A percentile compares a stretch with the other conserved stretches of the same genome.
Evolutionary conservation across 2,797 vertebrate species (phyloP).

Genomic region (Catharus ustulatus): DNA sequence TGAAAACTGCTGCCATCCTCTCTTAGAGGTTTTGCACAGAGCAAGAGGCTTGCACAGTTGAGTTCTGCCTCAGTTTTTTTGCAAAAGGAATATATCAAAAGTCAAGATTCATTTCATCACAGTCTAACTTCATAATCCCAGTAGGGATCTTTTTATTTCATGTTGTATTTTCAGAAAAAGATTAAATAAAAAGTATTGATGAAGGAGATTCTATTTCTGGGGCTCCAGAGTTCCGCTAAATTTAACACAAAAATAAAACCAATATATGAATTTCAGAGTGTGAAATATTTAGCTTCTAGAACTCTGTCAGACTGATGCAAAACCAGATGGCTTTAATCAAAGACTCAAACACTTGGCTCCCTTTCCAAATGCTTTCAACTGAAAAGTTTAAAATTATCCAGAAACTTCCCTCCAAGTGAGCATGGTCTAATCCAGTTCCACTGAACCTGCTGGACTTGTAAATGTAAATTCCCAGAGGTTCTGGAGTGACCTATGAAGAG

Average conservation of each 20-base stretch:
- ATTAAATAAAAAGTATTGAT: not conserved
- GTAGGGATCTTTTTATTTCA: not conserved
- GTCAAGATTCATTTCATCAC: not conserved
- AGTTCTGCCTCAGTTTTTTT: not conserved
- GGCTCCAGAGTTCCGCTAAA: not conserved
- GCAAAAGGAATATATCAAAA: not conserved
- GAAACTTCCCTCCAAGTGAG: not conserved
- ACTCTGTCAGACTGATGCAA: not conserved
- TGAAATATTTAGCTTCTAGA: not conserved
- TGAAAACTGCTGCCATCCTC: not conserved
- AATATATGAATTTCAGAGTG: not conserved
- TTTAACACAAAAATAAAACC: not conserved
- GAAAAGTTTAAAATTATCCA: not conserved
- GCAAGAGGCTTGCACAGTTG: not conserved
- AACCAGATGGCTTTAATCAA: not conserved
- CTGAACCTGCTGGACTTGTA: not conserved
- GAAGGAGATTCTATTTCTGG: not conserved
- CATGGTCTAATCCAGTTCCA: not conserved
- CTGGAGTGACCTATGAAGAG: not conserved
- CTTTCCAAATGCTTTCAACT: not conserved
- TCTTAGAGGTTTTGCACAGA: not conserved
- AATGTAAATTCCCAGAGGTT: not conserved
- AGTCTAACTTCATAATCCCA: not conserved
- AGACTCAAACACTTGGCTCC: not conserved
- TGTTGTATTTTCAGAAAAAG: not conserved